Evolutionary conservation across 2,888 invertebrate genomes (phyloP).

Genomic region (Tiliacea aurago): DNA sequence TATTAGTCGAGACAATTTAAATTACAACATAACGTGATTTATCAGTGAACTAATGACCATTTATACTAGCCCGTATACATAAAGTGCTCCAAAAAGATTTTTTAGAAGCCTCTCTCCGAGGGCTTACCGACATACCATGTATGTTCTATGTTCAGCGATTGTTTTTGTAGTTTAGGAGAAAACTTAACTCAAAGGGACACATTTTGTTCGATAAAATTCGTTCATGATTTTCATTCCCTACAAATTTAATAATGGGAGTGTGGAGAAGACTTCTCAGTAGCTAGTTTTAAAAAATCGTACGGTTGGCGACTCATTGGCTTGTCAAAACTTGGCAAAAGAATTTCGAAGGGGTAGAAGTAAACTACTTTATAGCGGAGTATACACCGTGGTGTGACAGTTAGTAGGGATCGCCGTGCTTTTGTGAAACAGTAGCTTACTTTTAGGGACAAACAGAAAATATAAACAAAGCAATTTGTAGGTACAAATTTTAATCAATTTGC

Average conservation of each 20-base stretch:
- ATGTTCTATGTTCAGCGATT: neutral
- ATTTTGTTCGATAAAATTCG: neutral
- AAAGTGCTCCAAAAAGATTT: neutral
- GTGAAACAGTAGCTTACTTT: neutral
- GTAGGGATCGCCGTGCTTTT: neutral
- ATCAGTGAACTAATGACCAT: conserved; percentile 14
- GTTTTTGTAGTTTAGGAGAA: neutral
- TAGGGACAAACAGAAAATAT: conserved; percentile 12
- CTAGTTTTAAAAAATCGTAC: neutral
- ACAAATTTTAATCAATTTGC: conserved; percentile 6
- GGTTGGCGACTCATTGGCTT: neutral
- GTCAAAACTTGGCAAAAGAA: neutral
- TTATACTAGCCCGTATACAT: neutral
- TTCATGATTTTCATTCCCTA: neutral
- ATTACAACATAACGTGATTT: conserved; percentile 3
- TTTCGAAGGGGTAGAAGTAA: neutral
- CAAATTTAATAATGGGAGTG: neutral
- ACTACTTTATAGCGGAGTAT: neutral
- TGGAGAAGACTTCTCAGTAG: neutral
- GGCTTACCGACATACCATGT: too few species aligned
- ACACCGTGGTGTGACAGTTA: neutral
- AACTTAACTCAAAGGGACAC: neutral
- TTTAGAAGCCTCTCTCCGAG: neutral
- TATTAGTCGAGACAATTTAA: conserved; percentile 24
- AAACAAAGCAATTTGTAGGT: conserved; percentile 12